These are phyloP conservation scores for Acanthoscelides obtectus DNA, from an alignment of 2,888 invertebrate species.

Conservation along the genomic window DNA sequence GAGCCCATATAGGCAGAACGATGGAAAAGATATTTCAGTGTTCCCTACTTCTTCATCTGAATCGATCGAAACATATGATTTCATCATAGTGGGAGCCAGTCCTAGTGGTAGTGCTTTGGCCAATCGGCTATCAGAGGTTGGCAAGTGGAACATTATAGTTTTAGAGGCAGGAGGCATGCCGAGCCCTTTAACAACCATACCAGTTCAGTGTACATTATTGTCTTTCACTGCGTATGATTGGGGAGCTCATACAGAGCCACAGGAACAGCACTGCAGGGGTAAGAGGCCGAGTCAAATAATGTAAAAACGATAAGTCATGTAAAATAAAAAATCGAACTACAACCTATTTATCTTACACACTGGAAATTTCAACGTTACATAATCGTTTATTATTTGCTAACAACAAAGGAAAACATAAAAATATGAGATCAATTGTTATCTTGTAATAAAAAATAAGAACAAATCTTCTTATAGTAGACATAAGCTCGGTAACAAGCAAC, in stretches of 20 bases:
- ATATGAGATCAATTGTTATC: too few relatives aligned
- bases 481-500: too few relatives aligned
- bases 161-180: constrained; percentile 67
- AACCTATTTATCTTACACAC: too few relatives aligned
- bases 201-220: constrained; percentile 63
- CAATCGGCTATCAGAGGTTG: constrained; percentile 65
- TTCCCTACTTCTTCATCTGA: background rate
- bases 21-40: background rate
- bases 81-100: constrained; percentile 74
- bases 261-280: constrained; percentile 1
- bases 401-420: too few relatives aligned
- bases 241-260: constrained; percentile 69
- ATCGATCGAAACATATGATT: constrained; percentile 53
- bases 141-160: constrained; percentile 63
- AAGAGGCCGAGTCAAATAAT: background rate
- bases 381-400: too few relatives aligned
- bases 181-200: constrained; percentile 52
- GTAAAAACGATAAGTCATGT: too few relatives aligned
- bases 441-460: too few relatives aligned
- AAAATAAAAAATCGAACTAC: too few relatives aligned
- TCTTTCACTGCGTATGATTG: constrained; percentile 71
- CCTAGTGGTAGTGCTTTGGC: constrained; percentile 75
- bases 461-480: too few relatives aligned
- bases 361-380: too few relatives aligned
- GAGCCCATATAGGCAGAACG: background rate